Evolutionary conservation across 2,113 vertebrate genomes (phyloP).

Genomic region (Oceanodroma tethys): DNA sequence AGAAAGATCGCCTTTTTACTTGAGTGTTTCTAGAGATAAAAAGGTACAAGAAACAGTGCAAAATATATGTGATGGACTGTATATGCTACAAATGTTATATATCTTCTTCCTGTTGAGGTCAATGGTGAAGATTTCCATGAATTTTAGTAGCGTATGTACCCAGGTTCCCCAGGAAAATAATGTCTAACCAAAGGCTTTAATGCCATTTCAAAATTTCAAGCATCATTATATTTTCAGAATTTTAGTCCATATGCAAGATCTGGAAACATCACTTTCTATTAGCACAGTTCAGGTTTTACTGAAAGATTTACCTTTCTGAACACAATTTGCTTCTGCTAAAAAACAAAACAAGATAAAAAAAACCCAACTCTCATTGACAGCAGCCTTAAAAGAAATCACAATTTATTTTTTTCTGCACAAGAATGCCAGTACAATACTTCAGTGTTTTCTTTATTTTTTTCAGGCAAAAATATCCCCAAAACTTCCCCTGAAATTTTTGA

Average conservation of each 20-base stretch:
- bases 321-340: background rate
- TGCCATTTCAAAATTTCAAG: background rate
- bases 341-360: background rate
- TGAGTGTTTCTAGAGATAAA: background rate
- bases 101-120: background rate
- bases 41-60: background rate
- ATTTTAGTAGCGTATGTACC: background rate
- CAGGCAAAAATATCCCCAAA: background rate
- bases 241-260: background rate
- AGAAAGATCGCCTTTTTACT: background rate
- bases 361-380: background rate
- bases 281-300: background rate
- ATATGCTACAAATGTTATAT: background rate
- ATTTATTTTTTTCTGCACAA: background rate
- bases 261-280: background rate
- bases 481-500: background rate
- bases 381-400: background rate
- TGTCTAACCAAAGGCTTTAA: background rate
- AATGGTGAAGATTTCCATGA: background rate
- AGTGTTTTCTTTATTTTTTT: background rate
- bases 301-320: background rate
- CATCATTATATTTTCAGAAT: background rate
- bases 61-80: background rate
- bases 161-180: background rate
- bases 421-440: background rate